phyloP scores from a whole-genome alignment of 1,140 invertebrate species.

The Habropoda laboriosa region DNA sequence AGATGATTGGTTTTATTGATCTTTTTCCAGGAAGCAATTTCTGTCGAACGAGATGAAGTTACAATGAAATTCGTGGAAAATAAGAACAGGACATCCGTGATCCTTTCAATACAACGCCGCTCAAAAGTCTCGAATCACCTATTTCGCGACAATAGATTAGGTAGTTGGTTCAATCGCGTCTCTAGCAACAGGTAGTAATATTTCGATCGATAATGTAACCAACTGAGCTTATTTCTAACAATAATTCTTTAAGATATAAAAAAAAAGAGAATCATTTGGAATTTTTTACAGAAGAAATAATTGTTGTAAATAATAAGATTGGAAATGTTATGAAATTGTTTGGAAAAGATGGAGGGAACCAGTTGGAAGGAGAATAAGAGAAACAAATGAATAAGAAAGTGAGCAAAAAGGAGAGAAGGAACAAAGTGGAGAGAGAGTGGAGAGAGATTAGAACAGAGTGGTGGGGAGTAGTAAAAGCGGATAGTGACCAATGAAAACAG shows the following conservation, averaged over 20 bases:
- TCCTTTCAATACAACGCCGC: not conserved
- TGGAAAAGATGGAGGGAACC: not conserved
- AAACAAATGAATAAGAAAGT: not conserved
- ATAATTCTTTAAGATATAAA: too few relatives aligned
- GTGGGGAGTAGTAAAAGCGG: not conserved
- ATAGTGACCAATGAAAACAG: not conserved
- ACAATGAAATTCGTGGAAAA: not conserved
- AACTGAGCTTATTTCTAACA: not conserved
- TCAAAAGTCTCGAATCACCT: not conserved
- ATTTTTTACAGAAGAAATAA: not conserved
- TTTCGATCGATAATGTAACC: not conserved
- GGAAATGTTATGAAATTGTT: not conserved
- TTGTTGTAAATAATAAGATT: not conserved
- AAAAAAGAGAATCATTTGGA: too few relatives aligned
- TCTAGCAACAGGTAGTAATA: not conserved
- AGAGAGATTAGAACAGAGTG: not conserved
- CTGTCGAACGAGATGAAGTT: not conserved
- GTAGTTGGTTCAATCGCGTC: not conserved
- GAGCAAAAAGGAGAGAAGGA: not conserved
- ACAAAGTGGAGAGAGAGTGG: not conserved
- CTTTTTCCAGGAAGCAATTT: not conserved
- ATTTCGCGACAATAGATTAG: not conserved
- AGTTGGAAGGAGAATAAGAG: not conserved
- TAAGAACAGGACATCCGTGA: not conserved
- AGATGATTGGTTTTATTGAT: not conserved